Percentiles rank a stretch among this genome's conserved stretches.
Conservation (phyloP, 2,888 invertebrate genomes). For the Tetragnatha montana region DNA sequence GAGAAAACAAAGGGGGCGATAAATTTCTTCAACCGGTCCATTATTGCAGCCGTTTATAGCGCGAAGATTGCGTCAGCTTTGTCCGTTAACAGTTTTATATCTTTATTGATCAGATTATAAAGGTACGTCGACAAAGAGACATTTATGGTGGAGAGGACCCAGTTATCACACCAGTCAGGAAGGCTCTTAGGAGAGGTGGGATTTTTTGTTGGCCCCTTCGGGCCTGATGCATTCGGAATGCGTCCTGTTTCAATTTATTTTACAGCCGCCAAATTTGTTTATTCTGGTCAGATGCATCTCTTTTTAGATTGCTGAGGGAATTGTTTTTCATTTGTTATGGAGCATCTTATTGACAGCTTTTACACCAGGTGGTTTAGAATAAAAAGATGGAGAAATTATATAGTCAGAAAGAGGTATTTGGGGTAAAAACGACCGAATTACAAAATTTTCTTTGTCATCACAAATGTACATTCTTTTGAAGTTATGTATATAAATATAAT, state of each 20-base stretch:
- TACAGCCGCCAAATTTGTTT: constrained; percentile 7
- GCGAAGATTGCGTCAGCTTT: constrained; percentile 56
- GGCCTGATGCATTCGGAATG: constrained; percentile 24
- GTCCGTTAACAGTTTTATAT: constrained; percentile 57
- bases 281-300: not conserved
- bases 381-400: too few relatives aligned
- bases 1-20: constrained; percentile 54
- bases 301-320: not conserved
- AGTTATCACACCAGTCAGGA: constrained; percentile 41
- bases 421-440: too few relatives aligned
- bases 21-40: constrained; percentile 66
- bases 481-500: too few relatives aligned
- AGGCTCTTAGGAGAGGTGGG: constrained; percentile 37
- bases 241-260: constrained; percentile 18
- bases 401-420: too few relatives aligned
- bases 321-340: not conserved
- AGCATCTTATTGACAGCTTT: not conserved
- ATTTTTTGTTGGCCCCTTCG: constrained; percentile 26
- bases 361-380: too few relatives aligned
- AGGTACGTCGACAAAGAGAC: constrained; percentile 27
- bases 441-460: too few relatives aligned
- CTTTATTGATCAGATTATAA: constrained; percentile 65
- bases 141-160: constrained; percentile 26
- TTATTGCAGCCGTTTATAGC: constrained; percentile 62
- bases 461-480: too few relatives aligned